phyloP scores from a whole-genome alignment of 1,140 invertebrate species.

The Saxidomus purpurata region DNA sequence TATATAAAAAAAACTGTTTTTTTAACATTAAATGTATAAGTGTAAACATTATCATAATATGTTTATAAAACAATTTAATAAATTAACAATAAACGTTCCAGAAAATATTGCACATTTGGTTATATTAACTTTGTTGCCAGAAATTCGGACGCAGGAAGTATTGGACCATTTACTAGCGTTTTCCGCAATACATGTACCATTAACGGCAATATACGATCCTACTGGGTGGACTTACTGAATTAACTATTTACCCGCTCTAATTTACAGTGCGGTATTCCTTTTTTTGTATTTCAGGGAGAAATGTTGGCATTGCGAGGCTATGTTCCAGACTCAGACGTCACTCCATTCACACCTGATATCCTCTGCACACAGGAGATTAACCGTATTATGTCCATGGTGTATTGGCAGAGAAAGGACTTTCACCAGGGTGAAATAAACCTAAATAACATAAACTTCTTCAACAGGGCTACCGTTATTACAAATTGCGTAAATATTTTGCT shows the following conservation, averaged over 20 bases:
- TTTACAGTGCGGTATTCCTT: background rate
- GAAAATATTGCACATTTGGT: too few relatives aligned
- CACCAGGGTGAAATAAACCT: too few relatives aligned
- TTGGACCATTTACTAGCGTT: background rate
- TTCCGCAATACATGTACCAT: background rate
- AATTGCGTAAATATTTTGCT: too few relatives aligned
- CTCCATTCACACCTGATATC: background rate
- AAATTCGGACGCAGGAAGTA: background rate
- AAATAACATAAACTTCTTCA: too few relatives aligned
- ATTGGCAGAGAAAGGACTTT: background rate
- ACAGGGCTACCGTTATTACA: too few relatives aligned
- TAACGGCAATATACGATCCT: background rate
- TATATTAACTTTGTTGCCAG: background rate
- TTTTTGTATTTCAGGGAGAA: constrained; percentile 4
- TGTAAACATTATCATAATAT: background rate
- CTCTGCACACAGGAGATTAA: background rate
- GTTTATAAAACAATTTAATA: background rate
- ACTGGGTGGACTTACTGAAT: background rate
- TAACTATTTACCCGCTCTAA: background rate
- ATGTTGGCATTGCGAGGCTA: background rate
- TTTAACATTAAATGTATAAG: background rate
- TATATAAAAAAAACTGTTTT: background rate
- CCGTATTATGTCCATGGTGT: constrained; percentile 5
- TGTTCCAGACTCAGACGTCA: background rate
- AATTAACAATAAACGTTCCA: background rate